Conservation (phyloP, 1,140 invertebrate species). For the Anadara kagoshimensis region DNA sequence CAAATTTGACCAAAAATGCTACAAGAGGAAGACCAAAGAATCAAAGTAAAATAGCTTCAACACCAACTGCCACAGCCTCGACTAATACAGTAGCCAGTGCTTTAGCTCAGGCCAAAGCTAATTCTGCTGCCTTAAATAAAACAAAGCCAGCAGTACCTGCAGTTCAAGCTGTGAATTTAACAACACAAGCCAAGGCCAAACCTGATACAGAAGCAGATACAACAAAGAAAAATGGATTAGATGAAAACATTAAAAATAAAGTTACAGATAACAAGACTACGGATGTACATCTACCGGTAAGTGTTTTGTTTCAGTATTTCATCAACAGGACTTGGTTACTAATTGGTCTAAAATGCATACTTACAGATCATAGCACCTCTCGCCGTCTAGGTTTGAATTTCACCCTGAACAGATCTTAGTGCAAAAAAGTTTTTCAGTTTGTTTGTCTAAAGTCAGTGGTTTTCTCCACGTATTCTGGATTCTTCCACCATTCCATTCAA, state of each 20-base stretch:
- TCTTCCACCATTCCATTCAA: too few relatives aligned
- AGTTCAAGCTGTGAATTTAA: slow-evolving; percentile 29
- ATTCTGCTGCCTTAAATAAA: slow-evolving; percentile 62
- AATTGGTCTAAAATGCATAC: too few relatives aligned
- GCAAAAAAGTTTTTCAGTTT: too few relatives aligned
- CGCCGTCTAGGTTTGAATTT: too few relatives aligned
- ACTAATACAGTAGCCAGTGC: slow-evolving; percentile 63
- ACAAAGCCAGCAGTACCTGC: slow-evolving; percentile 50
- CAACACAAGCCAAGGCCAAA: slow-evolving; percentile 50
- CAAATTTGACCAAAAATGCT: slow-evolving; percentile 21
- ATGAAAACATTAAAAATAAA: slow-evolving; percentile 12
- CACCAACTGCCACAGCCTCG: slow-evolving; percentile 37
- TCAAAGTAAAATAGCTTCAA: slow-evolving; percentile 19
- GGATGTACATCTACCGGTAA: too few relatives aligned
- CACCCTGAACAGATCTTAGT: too few relatives aligned
- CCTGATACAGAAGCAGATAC: slow-evolving; percentile 60
- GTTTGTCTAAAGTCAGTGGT: too few relatives aligned
- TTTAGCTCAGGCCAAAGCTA: slow-evolving; percentile 37
- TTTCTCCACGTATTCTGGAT: too few relatives aligned
- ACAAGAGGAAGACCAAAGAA: slow-evolving; percentile 31
- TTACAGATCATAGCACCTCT: too few relatives aligned
- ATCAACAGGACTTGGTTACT: too few relatives aligned
- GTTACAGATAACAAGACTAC: too few relatives aligned
- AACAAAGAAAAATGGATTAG: slow-evolving; percentile 40
- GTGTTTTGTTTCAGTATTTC: too few relatives aligned